Percentiles rank a stretch among this genome's conserved stretches.
Evolutionary conservation across 1,140 invertebrate genomes (phyloP).

Genomic region (Bombus sylvicola): DNA sequence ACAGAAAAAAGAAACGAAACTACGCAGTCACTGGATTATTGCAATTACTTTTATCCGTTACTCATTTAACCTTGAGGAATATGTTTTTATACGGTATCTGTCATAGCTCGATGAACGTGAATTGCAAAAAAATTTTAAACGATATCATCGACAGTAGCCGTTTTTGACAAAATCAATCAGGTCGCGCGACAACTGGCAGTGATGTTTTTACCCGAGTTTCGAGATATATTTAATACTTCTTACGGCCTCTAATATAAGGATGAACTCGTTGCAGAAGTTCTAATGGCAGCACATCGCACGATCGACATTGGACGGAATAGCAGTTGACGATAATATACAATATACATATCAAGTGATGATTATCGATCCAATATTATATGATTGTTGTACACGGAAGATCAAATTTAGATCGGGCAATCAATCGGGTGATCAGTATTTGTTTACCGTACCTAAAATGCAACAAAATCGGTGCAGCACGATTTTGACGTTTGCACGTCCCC

Average conservation of each 20-base stretch:
- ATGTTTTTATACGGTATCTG: slow-evolving; percentile 18
- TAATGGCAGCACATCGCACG: slow-evolving; percentile 63
- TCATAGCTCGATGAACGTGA: slow-evolving; percentile 20
- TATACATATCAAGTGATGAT: background rate
- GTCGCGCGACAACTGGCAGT: background rate
- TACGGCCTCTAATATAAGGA: background rate
- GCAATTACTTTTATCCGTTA: slow-evolving; percentile 3
- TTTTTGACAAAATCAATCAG: background rate
- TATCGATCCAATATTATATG: background rate
- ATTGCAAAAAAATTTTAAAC: slow-evolving; percentile 2
- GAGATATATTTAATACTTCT: background rate
- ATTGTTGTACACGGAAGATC: background rate
- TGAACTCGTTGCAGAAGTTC: slow-evolving; percentile 24
- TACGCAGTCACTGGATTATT: background rate
- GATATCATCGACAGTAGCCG: background rate
- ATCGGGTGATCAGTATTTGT: slow-evolving; percentile 26
- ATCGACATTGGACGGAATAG: slow-evolving; percentile 43
- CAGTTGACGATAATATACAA: slow-evolving; percentile 11
- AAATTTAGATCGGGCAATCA: background rate
- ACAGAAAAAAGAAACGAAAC: background rate
- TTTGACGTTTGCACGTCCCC: slow-evolving; percentile 70
- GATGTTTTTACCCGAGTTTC: background rate
- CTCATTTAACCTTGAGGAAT: slow-evolving; percentile 52
- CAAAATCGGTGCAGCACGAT: slow-evolving; percentile 48
- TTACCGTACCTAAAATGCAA: slow-evolving; percentile 31